A percentile compares a stretch with the other conserved stretches of the same genome.
Evolutionary conservation across 2,888 invertebrate species (phyloP).

Genomic region (Apodemia mormo): DNA sequence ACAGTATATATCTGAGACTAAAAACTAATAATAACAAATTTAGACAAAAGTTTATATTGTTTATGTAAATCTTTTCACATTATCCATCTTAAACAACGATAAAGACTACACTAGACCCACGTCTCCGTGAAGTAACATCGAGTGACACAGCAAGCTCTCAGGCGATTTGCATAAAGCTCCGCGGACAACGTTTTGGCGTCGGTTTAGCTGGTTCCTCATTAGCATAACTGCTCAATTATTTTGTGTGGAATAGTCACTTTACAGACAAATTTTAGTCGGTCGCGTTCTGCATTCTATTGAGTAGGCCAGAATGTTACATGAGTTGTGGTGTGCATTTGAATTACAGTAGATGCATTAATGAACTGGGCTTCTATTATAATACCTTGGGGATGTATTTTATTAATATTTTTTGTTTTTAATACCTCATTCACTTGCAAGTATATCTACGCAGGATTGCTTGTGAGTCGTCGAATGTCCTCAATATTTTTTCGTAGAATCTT

Average conservation of each 20-base stretch:
- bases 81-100: background rate
- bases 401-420: no score
- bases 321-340: conserved; percentile 10
- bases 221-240: conserved; percentile 79
- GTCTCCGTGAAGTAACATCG: conserved; percentile 27
- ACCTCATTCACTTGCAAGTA: no score
- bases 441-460: no score
- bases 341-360: background rate
- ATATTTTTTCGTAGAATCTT: no score
- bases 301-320: background rate
- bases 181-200: conserved; percentile 72
- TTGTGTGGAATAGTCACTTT: conserved; percentile 72
- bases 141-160: conserved; percentile 43
- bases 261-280: conserved; percentile 61
- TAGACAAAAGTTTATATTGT: no score
- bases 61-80: background rate
- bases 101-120: background rate
- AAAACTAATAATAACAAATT: no score
- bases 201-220: conserved; percentile 63
- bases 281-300: conserved; percentile 18
- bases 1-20: no score
- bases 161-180: conserved; percentile 71
- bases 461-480: no score
- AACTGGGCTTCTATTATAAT: background rate
- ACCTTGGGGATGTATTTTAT: no score